These are phyloP conservation scores for Euplagia quadripunctaria DNA, from an alignment of 2,888 invertebrate genomes.

Conservation along the genomic window DNA sequence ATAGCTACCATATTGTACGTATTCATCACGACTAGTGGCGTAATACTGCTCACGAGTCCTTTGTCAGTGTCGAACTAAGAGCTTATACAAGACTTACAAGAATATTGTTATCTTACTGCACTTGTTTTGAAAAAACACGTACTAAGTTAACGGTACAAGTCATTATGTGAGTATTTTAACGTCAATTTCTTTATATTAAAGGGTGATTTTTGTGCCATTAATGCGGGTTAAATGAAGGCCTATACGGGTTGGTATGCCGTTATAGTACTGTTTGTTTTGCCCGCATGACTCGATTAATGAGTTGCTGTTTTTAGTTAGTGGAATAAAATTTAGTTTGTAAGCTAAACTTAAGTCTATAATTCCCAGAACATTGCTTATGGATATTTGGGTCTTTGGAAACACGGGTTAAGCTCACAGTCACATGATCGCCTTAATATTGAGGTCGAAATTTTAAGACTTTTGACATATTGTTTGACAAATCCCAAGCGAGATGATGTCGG, in stretches of 20 bases:
- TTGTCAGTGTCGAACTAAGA: constrained; percentile 17
- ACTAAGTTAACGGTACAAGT: constrained; percentile 1
- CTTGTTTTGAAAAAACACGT: constrained; percentile 9
- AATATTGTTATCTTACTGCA: constrained; percentile 3
- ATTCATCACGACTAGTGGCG: constrained; percentile 23
- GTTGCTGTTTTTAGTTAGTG: not conserved
- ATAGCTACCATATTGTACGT: constrained; percentile 35
- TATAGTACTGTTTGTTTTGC: not conserved
- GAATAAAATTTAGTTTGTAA: not conserved
- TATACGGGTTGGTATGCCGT: not conserved
- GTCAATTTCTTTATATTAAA: not conserved
- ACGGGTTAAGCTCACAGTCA: no score
- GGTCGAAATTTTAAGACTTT: no score
- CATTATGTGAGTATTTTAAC: not conserved
- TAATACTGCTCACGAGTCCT: constrained; percentile 24
- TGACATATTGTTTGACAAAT: no score
- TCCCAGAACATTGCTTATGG: no score
- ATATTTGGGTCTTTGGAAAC: no score
- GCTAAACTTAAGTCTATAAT: no score
- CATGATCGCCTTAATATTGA: no score
- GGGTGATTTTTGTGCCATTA: not conserved
- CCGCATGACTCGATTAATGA: not conserved
- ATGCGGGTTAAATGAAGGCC: not conserved
- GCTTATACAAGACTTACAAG: constrained; percentile 11
- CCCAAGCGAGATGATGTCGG: no score